Evolutionary conservation across 2,888 invertebrate species (phyloP).

Genomic region (Meliscaeva auricollis): DNA sequence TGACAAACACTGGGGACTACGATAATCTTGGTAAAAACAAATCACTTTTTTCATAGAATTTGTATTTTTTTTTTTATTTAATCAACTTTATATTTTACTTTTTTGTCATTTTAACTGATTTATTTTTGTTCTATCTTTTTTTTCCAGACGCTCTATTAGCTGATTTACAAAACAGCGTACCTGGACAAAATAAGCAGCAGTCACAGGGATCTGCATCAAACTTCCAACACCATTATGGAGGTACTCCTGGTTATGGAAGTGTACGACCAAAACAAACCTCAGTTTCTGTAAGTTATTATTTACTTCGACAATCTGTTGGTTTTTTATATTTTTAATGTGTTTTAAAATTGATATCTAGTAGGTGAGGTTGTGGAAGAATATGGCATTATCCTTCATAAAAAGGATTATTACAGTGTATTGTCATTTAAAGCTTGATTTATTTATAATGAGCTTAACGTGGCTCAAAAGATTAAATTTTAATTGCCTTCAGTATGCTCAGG

Average conservation of each 20-base stretch:
- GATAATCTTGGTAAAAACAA: constrained; percentile 80
- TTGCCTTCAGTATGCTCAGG: too few relatives aligned
- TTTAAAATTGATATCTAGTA: too few relatives aligned
- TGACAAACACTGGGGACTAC: constrained; percentile 82
- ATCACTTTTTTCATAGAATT: too few relatives aligned
- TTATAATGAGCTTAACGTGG: too few relatives aligned
- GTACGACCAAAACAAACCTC: constrained; percentile 88
- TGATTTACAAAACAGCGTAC: constrained; percentile 97
- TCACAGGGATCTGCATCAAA: constrained; percentile 80
- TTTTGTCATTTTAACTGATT: constrained; percentile 1
- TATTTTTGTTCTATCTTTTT: constrained; percentile 32
- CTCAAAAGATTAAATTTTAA: too few relatives aligned
- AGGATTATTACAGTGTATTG: too few relatives aligned
- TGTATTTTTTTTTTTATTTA: too few relatives aligned
- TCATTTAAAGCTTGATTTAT: too few relatives aligned
- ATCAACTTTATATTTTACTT: too few relatives aligned
- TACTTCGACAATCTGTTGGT: not conserved
- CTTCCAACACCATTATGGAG: constrained; percentile 81
- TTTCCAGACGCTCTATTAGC: constrained; percentile 96
- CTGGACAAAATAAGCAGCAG: constrained; percentile 83
- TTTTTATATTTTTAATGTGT: not conserved
- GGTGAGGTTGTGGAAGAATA: too few relatives aligned
- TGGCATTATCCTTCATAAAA: too few relatives aligned
- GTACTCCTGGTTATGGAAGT: constrained; percentile 88
- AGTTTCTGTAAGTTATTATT: constrained; percentile 86